Conservation (phyloP, 2,888 invertebrate species). For the Chymomyza fuscimana region DNA sequence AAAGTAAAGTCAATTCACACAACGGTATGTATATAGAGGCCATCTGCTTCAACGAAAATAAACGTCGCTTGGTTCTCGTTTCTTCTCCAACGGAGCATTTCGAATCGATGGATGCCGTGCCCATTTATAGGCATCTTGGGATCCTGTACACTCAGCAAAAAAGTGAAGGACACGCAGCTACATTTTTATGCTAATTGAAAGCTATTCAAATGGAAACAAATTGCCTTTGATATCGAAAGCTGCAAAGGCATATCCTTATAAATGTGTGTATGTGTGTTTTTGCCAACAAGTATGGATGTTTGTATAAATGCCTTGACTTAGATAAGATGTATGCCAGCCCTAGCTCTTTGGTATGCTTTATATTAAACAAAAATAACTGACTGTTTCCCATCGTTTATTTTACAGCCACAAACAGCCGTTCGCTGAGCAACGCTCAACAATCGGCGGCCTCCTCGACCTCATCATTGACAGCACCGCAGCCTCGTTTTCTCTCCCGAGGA, state of each 20-base stretch:
- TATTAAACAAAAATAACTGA: background rate
- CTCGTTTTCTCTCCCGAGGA: conserved; percentile 87
- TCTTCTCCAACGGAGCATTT: background rate
- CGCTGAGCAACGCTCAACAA: conserved; percentile 72
- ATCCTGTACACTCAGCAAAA: conserved; percentile 39
- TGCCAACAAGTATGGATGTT: background rate
- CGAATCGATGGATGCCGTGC: conserved; percentile 11
- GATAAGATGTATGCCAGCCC: background rate
- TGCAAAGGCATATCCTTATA: background rate
- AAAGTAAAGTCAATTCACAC: conserved; percentile 44
- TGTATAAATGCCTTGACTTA: background rate
- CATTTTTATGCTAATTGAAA: conserved; percentile 79
- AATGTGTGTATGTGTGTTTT: background rate
- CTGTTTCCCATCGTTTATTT: conserved; percentile 10
- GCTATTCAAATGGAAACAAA: conserved; percentile 69
- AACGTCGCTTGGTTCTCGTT: background rate
- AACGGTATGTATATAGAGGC: conserved; percentile 31
- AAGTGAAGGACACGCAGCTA: conserved; percentile 48
- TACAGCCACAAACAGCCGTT: conserved; percentile 73
- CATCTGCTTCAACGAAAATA: background rate
- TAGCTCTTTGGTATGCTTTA: background rate
- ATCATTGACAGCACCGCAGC: conserved; percentile 76
- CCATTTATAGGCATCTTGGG: conserved; percentile 59
- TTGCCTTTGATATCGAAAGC: conserved; percentile 49
- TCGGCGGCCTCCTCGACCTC: conserved; percentile 40